Conservation (phyloP, 2,888 invertebrate genomes). For the Dasypogon diadema region DNA sequence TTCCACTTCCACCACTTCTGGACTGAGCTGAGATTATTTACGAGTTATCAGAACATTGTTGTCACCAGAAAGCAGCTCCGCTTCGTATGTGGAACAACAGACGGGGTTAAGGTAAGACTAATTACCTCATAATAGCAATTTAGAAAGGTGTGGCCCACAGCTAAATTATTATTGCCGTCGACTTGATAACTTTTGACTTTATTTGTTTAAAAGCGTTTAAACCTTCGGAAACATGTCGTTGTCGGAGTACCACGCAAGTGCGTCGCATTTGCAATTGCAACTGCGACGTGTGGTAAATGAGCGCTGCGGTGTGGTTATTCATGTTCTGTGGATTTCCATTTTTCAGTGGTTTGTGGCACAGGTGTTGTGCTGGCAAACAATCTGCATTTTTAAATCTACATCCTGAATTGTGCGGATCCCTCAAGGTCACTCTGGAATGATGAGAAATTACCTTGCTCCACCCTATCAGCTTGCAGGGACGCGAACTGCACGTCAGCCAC, state of each 20-base stretch:
- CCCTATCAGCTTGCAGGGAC: too few species aligned
- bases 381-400: not conserved
- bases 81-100: constrained; percentile 34
- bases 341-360: not conserved
- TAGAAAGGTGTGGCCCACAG: constrained; percentile 39
- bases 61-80: constrained; percentile 3
- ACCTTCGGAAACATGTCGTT: not conserved
- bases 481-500: too few species aligned
- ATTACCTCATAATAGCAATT: constrained; percentile 44
- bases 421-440: too few species aligned
- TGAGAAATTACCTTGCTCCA: too few species aligned
- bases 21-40: too few species aligned
- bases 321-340: too few species aligned
- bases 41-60: constrained; percentile 6
- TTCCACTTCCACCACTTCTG: not conserved
- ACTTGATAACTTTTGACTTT: constrained; percentile 29
- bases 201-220: constrained; percentile 18
- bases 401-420: constrained; percentile 23
- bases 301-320: not conserved
- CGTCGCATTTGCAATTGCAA: not conserved
- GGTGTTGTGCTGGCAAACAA: not conserved
- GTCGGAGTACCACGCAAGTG: not conserved
- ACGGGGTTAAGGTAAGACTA: constrained; percentile 46
- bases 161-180: constrained; percentile 35
- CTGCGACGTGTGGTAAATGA: not conserved